A percentile compares a stretch with the other conserved stretches of the same genome.
Evolutionary conservation across 1,140 invertebrate species (phyloP).

Genomic region (Rhagoletis pomonella): DNA sequence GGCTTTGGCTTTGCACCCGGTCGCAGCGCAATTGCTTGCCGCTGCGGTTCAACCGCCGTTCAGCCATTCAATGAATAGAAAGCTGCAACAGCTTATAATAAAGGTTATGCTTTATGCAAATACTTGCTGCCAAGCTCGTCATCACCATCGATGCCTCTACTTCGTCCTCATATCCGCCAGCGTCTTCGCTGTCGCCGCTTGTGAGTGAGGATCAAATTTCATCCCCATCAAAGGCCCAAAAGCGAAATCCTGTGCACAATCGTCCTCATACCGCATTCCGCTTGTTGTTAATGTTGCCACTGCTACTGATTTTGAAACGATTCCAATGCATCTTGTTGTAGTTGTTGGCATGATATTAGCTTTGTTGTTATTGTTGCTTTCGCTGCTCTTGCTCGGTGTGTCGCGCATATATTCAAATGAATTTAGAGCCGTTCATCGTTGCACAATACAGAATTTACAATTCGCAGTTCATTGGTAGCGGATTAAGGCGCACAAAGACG

Average conservation of each 20-base stretch:
- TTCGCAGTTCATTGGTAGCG: conserved; percentile 73
- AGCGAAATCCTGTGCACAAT: conserved; percentile 24
- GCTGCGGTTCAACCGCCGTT: background rate
- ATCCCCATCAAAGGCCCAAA: conserved; percentile 67
- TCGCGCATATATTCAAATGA: conserved; percentile 50
- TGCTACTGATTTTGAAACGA: conserved; percentile 36
- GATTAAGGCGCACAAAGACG: conserved; percentile 67
- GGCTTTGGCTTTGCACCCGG: background rate
- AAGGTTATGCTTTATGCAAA: conserved; percentile 54
- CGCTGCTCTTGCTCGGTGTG: conserved; percentile 52
- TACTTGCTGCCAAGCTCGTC: conserved; percentile 37
- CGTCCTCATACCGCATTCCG: background rate
- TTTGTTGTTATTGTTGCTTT: background rate
- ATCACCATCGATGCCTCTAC: background rate
- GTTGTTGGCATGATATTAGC: background rate
- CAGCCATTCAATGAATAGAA: conserved; percentile 33
- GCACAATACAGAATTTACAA: conserved; percentile 54
- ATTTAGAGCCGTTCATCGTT: conserved; percentile 49
- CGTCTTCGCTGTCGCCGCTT: conserved; percentile 50
- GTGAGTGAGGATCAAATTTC: conserved; percentile 71
- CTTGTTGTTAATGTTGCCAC: conserved; percentile 48
- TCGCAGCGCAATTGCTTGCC: background rate
- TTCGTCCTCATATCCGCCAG: background rate
- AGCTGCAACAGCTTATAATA: conserved; percentile 42
- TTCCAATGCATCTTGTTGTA: background rate